phyloP scores from a whole-genome alignment of 2,888 invertebrate species.

The Minunthozetes semirufus region DNA sequence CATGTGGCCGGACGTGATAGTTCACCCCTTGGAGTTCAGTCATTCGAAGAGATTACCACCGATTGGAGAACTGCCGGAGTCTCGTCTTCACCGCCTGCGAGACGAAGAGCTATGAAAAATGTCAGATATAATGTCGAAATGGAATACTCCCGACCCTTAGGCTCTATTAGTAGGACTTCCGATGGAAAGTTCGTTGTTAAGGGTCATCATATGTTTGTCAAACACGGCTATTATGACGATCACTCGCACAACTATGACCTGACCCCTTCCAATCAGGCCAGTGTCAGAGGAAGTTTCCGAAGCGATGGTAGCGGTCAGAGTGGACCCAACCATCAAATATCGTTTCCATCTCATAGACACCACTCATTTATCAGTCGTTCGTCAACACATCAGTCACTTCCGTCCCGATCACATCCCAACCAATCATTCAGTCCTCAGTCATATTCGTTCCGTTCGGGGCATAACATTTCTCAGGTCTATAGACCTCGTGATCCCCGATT shows the following conservation, averaged over 20 bases:
- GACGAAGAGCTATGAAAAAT: constrained; percentile 42
- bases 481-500: constrained; percentile 41
- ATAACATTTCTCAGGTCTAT: constrained; percentile 7
- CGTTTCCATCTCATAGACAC: constrained; percentile 25
- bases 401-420: constrained; percentile 35
- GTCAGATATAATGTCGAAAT: constrained; percentile 44
- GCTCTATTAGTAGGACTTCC: constrained; percentile 64
- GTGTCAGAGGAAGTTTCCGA: constrained; percentile 39
- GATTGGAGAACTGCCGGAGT: not conserved
- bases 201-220: constrained; percentile 49
- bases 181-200: constrained; percentile 66
- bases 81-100: constrained; percentile 33
- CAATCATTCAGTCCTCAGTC: constrained; percentile 36
- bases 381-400: constrained; percentile 34
- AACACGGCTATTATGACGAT: constrained; percentile 39
- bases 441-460: constrained; percentile 29
- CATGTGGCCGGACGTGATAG: constrained; percentile 36
- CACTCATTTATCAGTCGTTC: constrained; percentile 13
- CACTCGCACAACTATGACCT: constrained; percentile 32
- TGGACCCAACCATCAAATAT: constrained; percentile 25
- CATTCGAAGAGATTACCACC: constrained; percentile 16
- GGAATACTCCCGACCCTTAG: constrained; percentile 50
- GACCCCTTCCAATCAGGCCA: constrained; percentile 32
- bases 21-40: constrained; percentile 26
- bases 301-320: constrained; percentile 42